phyloP scores from a whole-genome alignment of 1,140 invertebrate species.

The Physella acuta region DNA sequence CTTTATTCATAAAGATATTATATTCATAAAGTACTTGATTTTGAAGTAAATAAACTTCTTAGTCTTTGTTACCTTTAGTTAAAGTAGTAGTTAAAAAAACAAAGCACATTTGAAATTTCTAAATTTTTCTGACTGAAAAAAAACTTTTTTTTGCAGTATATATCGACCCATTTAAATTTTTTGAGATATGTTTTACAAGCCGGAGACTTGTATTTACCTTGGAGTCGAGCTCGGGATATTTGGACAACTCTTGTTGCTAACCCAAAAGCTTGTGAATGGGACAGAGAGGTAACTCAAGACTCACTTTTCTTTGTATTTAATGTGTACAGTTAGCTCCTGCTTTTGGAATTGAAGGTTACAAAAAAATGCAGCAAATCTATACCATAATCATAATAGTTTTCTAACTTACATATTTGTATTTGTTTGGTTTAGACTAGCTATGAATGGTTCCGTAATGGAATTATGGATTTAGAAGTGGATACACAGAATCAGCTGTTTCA shows the following conservation, averaged over 20 bases:
- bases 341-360: no score
- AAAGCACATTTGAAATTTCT: no score
- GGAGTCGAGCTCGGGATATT: slow-evolving; percentile 62
- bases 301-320: background rate
- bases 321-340: background rate
- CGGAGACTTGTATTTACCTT: slow-evolving; percentile 62
- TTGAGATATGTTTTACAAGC: slow-evolving; percentile 64
- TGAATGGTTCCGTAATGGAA: slow-evolving; percentile 63
- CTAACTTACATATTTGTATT: no score
- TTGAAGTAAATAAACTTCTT: no score
- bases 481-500: slow-evolving; percentile 63
- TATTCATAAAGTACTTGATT: background rate
- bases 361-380: no score
- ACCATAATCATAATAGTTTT: no score
- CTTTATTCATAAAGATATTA: background rate
- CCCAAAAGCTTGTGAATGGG: slow-evolving; percentile 60
- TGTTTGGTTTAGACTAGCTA: slow-evolving; percentile 64
- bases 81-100: no score
- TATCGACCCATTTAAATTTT: slow-evolving; percentile 62
- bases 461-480: slow-evolving; percentile 63
- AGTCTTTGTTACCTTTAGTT: no score
- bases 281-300: slow-evolving; percentile 60
- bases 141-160: slow-evolving; percentile 59
- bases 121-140: no score
- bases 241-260: slow-evolving; percentile 63